These are phyloP conservation scores for Thamnophis elegans DNA, from an alignment of 2,797 vertebrate species.

Conservation along the genomic window DNA sequence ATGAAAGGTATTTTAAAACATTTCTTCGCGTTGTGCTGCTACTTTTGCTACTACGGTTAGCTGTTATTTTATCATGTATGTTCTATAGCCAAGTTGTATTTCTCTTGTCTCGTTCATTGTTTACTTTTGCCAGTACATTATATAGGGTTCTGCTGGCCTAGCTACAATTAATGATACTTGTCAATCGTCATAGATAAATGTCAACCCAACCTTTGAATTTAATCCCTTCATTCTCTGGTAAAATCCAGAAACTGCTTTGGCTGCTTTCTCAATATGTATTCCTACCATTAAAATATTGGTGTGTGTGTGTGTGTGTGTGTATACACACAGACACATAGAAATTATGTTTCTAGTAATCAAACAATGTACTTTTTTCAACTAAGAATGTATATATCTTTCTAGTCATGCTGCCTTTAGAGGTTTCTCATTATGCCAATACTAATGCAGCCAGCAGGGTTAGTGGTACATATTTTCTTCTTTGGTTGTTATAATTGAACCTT, in stretches of 20 bases:
- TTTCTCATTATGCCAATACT: background rate
- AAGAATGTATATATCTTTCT: background rate
- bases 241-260: background rate
- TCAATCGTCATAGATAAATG: background rate
- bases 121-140: background rate
- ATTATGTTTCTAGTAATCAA: background rate
- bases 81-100: background rate
- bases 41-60: background rate
- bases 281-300: background rate
- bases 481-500: background rate
- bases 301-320: background rate
- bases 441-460: background rate
- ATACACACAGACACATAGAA: background rate
- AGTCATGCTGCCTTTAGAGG: background rate
- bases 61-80: background rate
- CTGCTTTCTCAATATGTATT: background rate
- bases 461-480: rapidly evolving
- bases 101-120: rapidly evolving
- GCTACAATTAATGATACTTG: background rate
- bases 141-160: background rate
- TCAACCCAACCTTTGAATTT: background rate
- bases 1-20: background rate
- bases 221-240: background rate
- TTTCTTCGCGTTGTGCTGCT: background rate
- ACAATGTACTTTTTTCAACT: background rate